Evolutionary conservation across 2,797 vertebrate genomes (phyloP).

Genomic region (Labroides dimidiatus): DNA sequence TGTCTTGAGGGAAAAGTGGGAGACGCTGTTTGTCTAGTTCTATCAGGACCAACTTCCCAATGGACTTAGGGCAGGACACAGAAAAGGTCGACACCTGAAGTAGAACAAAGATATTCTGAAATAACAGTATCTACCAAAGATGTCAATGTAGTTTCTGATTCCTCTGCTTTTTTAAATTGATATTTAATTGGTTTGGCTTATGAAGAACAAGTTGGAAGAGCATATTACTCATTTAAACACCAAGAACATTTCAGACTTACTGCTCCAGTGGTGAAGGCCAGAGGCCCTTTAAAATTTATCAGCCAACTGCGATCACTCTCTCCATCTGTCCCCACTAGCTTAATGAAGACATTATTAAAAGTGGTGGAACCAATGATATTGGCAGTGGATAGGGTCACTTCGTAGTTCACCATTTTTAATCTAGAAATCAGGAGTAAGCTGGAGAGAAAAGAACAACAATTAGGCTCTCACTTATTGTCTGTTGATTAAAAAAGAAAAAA

Average conservation of each 20-base stretch:
- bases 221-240: neutral
- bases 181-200: neutral
- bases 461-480: no score
- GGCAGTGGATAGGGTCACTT: constrained; percentile 46
- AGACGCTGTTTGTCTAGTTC: constrained; percentile 57
- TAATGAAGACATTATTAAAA: constrained; percentile 57
- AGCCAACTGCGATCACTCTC: constrained; percentile 44
- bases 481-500: no score
- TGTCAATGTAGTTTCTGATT: neutral
- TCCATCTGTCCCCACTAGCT: constrained; percentile 59
- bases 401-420: constrained; percentile 56
- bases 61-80: constrained; percentile 37
- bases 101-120: neutral
- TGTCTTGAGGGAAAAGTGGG: constrained; percentile 11
- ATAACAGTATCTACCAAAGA: neutral
- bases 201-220: neutral
- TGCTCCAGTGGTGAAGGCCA: neutral
- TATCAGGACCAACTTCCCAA: constrained; percentile 64
- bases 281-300: rapidly evolving
- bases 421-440: constrained; percentile 6
- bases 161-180: neutral
- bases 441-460: neutral
- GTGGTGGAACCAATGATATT: neutral
- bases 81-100: constrained; percentile 44
- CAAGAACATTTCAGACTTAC: constrained; percentile 55